Evolutionary conservation across 2,797 vertebrate species (phyloP), one percentile per base, ranked within the genome.

Genomic region (Pipistrellus kuhlii): DNA sequence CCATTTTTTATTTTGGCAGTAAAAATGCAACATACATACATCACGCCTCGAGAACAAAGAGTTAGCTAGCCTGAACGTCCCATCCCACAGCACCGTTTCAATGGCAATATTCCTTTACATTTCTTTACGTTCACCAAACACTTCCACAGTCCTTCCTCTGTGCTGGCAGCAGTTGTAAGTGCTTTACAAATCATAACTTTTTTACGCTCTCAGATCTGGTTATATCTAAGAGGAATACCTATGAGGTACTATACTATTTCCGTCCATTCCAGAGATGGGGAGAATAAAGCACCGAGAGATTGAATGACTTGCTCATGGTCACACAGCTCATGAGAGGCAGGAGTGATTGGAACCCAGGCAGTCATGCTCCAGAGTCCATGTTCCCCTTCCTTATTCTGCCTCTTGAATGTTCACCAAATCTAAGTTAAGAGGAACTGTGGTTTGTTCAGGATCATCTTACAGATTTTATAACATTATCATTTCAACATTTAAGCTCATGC

Each of bases 61-160:
- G 5, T 64, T 57, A 51, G 23, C 30, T 6, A 48, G 38, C 44
- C 44, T 1, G 23, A 23, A 17, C 2, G 20, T 3, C 35, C 83
- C 6, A 35, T 12, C 21, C 35, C 27, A 27, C 3, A 38, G 41
- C 25, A 12, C 13, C 48, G 21, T 38, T 17, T 55, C 30, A 11
- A 59, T 2, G 53, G 38, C 44, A 32, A 32, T 10, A 17, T 35
- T 76, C 20, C 27, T 87, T 77, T n/a, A 44, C 0, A 53, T 59
- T 51, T 77, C 78, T 77, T 83, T 82, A 51, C 76, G 48, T 91
- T 80, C 48, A 71, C 41, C 84, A 71, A 85, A 77, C 15, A 30
- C 30, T 59, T 11, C 27, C 1, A 13, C 20, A 72, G 55, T 7
- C 8, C 72, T 84, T 71, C 30, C 35, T 82, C 46, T 69, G 38